A percentile compares a stretch with the other conserved stretches of the same genome.
phyloP scores from a whole-genome alignment of 1,140 invertebrate genomes.

The Drosophila arizonae region DNA sequence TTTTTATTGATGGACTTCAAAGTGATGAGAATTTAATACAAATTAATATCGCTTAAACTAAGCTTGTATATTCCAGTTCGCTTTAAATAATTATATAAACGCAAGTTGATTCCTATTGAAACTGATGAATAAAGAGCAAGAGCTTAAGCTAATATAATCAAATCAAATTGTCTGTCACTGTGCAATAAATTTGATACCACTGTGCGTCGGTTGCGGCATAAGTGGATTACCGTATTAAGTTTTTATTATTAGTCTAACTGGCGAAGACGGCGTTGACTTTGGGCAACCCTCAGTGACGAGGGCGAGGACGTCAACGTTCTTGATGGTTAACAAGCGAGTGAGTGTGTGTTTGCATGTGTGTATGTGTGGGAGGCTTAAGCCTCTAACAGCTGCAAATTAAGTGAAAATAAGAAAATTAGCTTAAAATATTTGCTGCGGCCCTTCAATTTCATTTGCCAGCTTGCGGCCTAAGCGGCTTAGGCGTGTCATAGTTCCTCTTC shows the following conservation, averaged over 20 bases:
- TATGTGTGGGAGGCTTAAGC: slow-evolving; percentile 36
- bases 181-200: slow-evolving; percentile 19
- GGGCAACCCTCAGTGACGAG: slow-evolving; percentile 34
- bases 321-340: slow-evolving; percentile 44
- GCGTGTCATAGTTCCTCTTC: slow-evolving; percentile 17
- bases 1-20: no score
- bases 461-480: slow-evolving; percentile 36
- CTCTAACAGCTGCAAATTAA: slow-evolving; percentile 65
- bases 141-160: no score
- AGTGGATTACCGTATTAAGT: slow-evolving; percentile 81
- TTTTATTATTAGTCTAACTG: slow-evolving; percentile 81
- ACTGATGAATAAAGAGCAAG: no score
- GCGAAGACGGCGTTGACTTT: slow-evolving; percentile 70
- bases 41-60: no score
- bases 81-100: no score
- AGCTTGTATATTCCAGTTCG: no score
- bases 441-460: slow-evolving; percentile 66
- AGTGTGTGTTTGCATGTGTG: slow-evolving; percentile 18
- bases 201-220: slow-evolving; percentile 63
- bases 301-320: slow-evolving; percentile 28
- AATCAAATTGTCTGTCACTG: neutral
- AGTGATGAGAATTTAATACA: no score
- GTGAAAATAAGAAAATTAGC: slow-evolving; percentile 80
- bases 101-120: no score
- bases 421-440: slow-evolving; percentile 70